Conservation (phyloP, 2,113 vertebrate species). For the Procavia capensis region DNA sequence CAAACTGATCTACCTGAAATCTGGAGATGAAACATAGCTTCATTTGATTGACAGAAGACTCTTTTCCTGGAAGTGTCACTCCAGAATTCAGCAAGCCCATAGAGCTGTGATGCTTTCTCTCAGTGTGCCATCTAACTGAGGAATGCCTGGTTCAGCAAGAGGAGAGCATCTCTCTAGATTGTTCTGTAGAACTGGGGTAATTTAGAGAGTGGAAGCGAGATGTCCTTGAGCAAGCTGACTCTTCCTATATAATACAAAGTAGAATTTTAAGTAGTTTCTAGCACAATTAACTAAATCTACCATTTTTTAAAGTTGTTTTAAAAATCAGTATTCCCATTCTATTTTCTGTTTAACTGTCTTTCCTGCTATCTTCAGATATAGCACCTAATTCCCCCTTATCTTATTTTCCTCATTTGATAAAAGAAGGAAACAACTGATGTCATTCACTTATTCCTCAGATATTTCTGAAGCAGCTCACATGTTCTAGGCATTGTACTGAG, state of each 20-base stretch:
- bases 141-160: background rate
- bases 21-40: background rate
- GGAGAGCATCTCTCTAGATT: accelerated
- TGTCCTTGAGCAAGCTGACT: background rate
- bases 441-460: background rate
- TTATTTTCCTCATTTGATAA: background rate
- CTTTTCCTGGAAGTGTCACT: accelerated
- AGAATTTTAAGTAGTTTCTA: background rate
- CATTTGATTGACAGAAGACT: accelerated
- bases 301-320: background rate
- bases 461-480: background rate
- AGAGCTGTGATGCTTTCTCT: no score
- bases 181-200: background rate
- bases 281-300: background rate
- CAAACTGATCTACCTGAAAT: background rate
- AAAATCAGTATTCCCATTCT: background rate
- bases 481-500: background rate
- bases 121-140: background rate
- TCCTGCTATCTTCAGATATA: background rate
- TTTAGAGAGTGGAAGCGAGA: accelerated
- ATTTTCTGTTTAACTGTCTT: background rate
- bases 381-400: background rate
- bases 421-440: background rate
- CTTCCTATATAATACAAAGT: background rate
- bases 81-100: background rate